Conservation (phyloP, 2,113 vertebrate genomes). For the Platysternon megacephalum region DNA sequence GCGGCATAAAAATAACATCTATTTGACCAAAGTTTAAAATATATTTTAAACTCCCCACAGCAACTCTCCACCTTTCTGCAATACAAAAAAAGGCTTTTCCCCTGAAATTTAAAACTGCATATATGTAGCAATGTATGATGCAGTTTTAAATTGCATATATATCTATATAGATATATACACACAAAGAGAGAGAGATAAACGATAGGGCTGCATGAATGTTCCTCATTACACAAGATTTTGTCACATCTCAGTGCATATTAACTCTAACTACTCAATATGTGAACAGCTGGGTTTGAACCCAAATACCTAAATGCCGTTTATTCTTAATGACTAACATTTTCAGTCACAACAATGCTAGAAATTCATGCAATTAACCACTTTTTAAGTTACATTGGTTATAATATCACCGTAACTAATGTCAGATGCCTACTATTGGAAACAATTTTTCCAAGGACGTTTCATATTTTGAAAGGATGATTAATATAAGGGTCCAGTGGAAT, state of each 20-base stretch:
- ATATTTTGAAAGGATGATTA: conserved; percentile 43
- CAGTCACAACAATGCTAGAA: not conserved
- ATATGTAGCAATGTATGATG: too few relatives aligned
- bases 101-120: too few relatives aligned
- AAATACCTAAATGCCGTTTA: not conserved
- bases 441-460: conserved; percentile 32
- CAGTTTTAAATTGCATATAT: too few relatives aligned
- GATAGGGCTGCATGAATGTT: not conserved
- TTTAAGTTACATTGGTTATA: conserved; percentile 17
- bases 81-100: not conserved
- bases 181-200: not conserved
- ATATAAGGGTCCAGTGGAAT: conserved; percentile 15
- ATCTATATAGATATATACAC: too few relatives aligned
- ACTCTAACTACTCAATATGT: not conserved
- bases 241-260: not conserved
- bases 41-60: not conserved
- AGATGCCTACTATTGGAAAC: not conserved
- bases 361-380: not conserved
- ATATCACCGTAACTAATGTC: not conserved
- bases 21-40: not conserved
- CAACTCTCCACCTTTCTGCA: not conserved
- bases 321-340: not conserved
- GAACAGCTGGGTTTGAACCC: not conserved
- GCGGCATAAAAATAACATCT: not conserved
- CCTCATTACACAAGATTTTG: not conserved